Evolutionary conservation across 1,140 invertebrate species (phyloP).

Genomic region (Panulirus ornatus): DNA sequence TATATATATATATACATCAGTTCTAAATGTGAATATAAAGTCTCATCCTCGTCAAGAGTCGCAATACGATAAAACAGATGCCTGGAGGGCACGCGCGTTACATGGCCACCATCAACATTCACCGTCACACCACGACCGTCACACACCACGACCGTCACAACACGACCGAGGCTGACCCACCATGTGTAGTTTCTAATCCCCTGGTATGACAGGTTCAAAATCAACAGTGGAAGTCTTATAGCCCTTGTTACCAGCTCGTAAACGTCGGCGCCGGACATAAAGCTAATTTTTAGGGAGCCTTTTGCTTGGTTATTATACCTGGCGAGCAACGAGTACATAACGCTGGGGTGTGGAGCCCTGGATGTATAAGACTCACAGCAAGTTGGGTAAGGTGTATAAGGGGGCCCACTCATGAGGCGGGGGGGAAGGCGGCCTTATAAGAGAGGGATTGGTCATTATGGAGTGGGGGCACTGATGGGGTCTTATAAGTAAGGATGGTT

Average conservation of each 20-base stretch:
- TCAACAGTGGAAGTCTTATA: constrained; percentile 19
- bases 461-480: background rate
- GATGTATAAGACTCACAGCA: background rate
- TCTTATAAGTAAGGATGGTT: background rate
- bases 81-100: too few relatives aligned
- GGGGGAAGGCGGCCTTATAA: background rate
- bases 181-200: background rate
- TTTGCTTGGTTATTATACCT: constrained; percentile 30
- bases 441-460: background rate
- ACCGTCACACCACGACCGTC: too few relatives aligned
- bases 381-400: too few relatives aligned
- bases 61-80: too few relatives aligned
- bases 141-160: too few relatives aligned
- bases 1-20: too few relatives aligned
- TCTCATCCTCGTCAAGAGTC: too few relatives aligned
- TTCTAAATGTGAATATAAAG: too few relatives aligned
- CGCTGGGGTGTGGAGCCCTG: background rate
- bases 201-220: constrained; percentile 21
- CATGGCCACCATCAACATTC: too few relatives aligned
- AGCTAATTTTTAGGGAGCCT: constrained; percentile 47
- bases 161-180: background rate
- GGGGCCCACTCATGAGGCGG: too few relatives aligned
- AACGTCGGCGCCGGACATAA: constrained; percentile 30
- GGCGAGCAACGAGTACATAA: too few relatives aligned
- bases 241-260: constrained; percentile 23